phyloP scores from a whole-genome alignment of 2,113 vertebrate species.

The Elanoides forficatus region DNA sequence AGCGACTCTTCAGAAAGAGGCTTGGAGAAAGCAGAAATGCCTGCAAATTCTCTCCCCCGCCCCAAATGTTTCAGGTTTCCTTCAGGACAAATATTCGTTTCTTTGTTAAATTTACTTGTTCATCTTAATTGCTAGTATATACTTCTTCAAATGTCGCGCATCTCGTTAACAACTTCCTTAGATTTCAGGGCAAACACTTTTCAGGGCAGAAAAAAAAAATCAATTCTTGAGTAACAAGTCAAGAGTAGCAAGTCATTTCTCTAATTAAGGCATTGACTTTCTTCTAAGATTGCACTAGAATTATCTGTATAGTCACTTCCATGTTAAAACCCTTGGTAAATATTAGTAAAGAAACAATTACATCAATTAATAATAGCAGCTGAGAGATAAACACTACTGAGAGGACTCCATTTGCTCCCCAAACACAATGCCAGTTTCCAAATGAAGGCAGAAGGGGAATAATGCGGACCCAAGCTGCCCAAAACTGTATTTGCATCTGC shows the following conservation, averaged over 20 bases:
- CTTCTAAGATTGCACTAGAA: conserved; percentile 6
- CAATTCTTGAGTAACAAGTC: background rate
- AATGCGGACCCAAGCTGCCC: background rate
- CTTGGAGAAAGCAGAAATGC: background rate
- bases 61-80: background rate
- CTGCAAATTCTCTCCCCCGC: background rate
- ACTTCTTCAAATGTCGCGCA: background rate
- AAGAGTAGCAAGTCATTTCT: background rate
- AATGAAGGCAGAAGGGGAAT: background rate
- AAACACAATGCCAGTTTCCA: background rate
- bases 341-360: conserved; percentile 36
- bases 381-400: background rate
- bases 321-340: conserved; percentile 29
- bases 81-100: background rate
- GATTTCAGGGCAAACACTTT: conserved; percentile 33
- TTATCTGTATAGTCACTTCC: conserved; percentile 11
- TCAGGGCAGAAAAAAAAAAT: background rate
- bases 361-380: background rate
- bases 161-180: conserved; percentile 1
- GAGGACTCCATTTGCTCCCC: background rate
- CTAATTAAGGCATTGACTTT: conserved; percentile 33
- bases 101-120: background rate
- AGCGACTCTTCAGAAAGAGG: background rate
- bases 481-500: background rate
- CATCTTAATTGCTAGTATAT: background rate